Conservation (phyloP, 2,888 invertebrate species). For the Erpobdella octoculata region DNA sequence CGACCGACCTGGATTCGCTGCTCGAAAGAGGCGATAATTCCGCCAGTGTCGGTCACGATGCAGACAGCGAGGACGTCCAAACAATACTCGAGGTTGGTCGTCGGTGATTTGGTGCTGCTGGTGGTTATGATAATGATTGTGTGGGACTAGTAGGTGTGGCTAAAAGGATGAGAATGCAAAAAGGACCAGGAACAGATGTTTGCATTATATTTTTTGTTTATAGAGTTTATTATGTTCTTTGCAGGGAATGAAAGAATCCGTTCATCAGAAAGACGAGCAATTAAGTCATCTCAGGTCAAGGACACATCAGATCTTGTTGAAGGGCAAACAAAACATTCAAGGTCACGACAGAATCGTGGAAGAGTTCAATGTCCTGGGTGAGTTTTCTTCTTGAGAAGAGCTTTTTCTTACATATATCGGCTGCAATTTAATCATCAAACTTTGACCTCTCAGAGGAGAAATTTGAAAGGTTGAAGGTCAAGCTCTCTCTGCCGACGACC, state of each 20-base stretch:
- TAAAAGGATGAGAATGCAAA: not conserved
- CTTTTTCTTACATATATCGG: no score
- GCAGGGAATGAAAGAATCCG: slow-evolving; percentile 39
- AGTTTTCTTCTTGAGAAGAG: no score
- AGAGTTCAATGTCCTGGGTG: not conserved
- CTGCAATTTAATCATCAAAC: not conserved
- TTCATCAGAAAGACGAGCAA: slow-evolving; percentile 60
- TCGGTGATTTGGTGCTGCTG: no score
- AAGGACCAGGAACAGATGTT: no score
- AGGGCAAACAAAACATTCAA: slow-evolving; percentile 72
- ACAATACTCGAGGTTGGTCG: no score
- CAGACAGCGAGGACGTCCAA: no score
- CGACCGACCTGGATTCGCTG: slow-evolving; percentile 1
- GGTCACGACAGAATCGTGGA: slow-evolving; percentile 54
- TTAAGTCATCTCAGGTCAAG: slow-evolving; percentile 81
- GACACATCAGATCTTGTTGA: slow-evolving; percentile 70
- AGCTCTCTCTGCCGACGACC: not conserved
- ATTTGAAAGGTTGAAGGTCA: not conserved
- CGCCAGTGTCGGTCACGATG: not conserved
- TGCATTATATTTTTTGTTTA: no score
- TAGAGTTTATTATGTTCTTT: no score
- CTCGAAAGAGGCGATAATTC: not conserved
- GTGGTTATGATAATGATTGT: no score
- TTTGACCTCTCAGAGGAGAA: slow-evolving; percentile 2
- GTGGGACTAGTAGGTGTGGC: no score